These are phyloP conservation scores for Porites rus DNA, from an alignment of 92 coral and sea anemone species.

Conservation along the genomic window DNA sequence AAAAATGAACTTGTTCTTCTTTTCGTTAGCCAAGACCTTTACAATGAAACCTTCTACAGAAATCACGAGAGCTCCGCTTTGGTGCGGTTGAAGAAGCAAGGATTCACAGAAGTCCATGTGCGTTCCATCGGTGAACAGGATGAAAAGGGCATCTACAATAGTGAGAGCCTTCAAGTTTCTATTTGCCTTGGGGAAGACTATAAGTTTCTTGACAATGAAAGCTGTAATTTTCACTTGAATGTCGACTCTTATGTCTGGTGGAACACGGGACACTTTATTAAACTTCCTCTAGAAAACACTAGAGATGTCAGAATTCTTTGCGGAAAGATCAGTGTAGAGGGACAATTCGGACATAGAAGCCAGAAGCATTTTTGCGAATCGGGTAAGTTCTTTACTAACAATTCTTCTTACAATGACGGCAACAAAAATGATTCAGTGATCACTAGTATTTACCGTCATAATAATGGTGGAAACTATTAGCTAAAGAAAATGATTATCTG, in stretches of 20 bases:
- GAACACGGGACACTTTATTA: background rate
- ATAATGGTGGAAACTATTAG: too few relatives aligned
- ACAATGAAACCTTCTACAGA: conserved; percentile 4
- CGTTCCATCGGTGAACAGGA: background rate
- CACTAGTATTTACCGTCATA: too few relatives aligned
- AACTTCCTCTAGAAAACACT: background rate
- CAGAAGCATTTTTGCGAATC: background rate
- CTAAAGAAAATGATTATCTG: too few relatives aligned
- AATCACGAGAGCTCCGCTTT: conserved; percentile 4
- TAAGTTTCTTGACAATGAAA: background rate
- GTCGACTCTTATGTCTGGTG: background rate
- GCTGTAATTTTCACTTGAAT: background rate
- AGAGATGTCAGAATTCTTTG: background rate
- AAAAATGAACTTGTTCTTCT: background rate
- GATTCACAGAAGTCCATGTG: background rate
- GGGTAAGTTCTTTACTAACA: too few relatives aligned
- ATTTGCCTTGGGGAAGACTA: conserved; percentile 23
- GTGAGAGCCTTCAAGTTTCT: conserved; percentile 18
- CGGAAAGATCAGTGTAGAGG: background rate
- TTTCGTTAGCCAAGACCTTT: conserved; percentile 20
- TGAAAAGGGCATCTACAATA: conserved; percentile 1
- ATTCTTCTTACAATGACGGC: too few relatives aligned
- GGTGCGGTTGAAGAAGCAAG: background rate
- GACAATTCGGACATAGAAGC: background rate
- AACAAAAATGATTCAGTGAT: too few relatives aligned